phyloP scores from a whole-genome alignment of 2,113 vertebrate species.

The Ochotona curzoniae region DNA sequence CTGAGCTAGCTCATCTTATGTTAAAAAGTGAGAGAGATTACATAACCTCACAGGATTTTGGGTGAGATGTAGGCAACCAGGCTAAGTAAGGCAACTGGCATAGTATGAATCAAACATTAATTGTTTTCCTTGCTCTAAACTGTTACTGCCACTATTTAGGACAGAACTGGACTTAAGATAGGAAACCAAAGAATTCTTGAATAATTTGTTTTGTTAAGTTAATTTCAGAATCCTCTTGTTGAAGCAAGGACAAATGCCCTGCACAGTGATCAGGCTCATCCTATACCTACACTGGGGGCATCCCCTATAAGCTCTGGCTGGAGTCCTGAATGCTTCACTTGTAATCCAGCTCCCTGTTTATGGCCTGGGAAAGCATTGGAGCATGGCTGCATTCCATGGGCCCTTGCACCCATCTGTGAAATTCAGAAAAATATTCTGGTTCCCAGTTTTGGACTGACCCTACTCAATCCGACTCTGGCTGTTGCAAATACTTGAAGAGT shows the following conservation, averaged over 20 bases:
- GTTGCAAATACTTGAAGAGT: too few species aligned
- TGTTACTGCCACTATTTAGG: not conserved
- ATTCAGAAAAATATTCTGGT: too few species aligned
- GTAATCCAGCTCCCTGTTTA: too few species aligned
- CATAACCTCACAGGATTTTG: not conserved
- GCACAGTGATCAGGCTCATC: not conserved
- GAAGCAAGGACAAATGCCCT: not conserved
- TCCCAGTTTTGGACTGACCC: too few species aligned
- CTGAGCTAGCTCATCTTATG: not conserved
- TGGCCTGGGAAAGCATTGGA: too few species aligned
- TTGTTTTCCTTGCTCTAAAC: not conserved
- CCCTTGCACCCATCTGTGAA: too few species aligned
- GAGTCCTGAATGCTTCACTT: too few species aligned
- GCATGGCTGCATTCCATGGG: too few species aligned
- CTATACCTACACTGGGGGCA: too few species aligned
- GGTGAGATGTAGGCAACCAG: not conserved
- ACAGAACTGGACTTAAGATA: not conserved
- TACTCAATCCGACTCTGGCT: too few species aligned
- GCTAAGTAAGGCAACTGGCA: not conserved
- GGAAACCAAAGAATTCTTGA: not conserved
- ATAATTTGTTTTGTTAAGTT: constrained; percentile 2
- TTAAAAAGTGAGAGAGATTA: not conserved
- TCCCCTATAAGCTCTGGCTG: too few species aligned
- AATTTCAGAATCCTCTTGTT: not conserved
- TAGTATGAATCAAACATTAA: not conserved